Base-by-base conservation (phyloP, 2,888 invertebrate genomes). In the Tuberolachnus salignus region DNA sequence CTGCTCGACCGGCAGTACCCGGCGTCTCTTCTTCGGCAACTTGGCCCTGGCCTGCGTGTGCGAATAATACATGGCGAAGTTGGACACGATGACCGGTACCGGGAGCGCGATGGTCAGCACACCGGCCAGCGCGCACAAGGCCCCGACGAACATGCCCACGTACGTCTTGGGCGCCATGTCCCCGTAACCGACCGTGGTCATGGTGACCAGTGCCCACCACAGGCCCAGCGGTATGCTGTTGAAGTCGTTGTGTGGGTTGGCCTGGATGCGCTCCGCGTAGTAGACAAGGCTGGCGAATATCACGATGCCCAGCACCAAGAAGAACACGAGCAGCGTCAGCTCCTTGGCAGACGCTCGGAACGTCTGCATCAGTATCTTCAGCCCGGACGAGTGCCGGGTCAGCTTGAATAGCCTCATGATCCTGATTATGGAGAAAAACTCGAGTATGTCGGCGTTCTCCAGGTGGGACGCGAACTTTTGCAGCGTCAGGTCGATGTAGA, bases 161-260 rank as follows among this genome's bases (percentile, higher is more conserved):
- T 98, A 98, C 61, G 98, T 98, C 87, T 97, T 97, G 81, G 98
- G 97, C 83, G 94, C 96, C 97, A 98, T 98, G 87, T 98, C 97
- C 81, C 98, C 98, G 86, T 98, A 98, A 63, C 98, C 98, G 81
- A 98, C 97, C 0, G 96, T 97, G 83, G 98, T 98, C 98, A 98
- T 98, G 83, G 98, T 98, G 83, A 98, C 97, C 87, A 98, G 90
- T 64, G 98, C 98, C 98, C 98, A 98, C 98, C 98, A 98, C 82
- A 98, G 88, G 64, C 98, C 98, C 84, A 97, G 89, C 64, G 98
- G 98, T 89, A 98, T 98, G 87, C 96, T 97, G 86, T 96, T 95
- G 88, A 98, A 98, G 88, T 97, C 96, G 87, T 98, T 98, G 86
- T 95, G 92, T 81, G 95, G 95, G 88, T 95, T 95, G 83, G 92